Conservation (phyloP, 1,140 invertebrate genomes). For the Lordiphosa collinella region DNA sequence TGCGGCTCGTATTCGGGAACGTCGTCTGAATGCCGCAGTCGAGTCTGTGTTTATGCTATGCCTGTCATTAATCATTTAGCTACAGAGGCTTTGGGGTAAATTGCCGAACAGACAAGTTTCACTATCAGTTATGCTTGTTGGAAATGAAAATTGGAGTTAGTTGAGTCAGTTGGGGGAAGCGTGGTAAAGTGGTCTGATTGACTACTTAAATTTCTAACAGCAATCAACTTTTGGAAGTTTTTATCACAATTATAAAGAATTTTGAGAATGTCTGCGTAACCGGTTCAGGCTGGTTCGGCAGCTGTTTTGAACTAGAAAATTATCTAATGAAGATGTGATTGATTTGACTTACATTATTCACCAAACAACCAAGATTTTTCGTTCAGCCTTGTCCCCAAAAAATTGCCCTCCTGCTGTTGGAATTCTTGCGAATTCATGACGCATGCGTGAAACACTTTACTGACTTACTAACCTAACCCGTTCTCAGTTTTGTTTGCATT, state of each 20-base stretch:
- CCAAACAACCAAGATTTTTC: no score
- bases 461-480: constrained; percentile 72
- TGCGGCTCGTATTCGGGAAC: constrained; percentile 8
- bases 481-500: constrained; percentile 6
- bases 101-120: constrained; percentile 1
- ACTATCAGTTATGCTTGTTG: constrained; percentile 1
- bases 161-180: constrained; percentile 20
- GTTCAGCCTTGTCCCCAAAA: no score
- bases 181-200: constrained; percentile 20
- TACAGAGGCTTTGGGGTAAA: constrained; percentile 6
- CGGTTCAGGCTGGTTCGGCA: no score
- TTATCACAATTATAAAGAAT: no score
- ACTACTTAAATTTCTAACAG: neutral
- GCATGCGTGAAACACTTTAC: constrained; percentile 29
- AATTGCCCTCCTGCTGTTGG: neutral
- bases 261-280: no score
- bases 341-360: no score
- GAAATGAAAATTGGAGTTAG: neutral
- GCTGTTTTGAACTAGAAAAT: no score
- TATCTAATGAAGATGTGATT: no score
- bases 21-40: constrained; percentile 14
- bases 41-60: constrained; percentile 24
- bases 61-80: constrained; percentile 68
- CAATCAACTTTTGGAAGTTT: no score
- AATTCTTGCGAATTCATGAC: constrained; percentile 44